These are phyloP conservation scores for Lasioglossum malachurum DNA, from an alignment of 2,888 invertebrate genomes.

Conservation along the genomic window DNA sequence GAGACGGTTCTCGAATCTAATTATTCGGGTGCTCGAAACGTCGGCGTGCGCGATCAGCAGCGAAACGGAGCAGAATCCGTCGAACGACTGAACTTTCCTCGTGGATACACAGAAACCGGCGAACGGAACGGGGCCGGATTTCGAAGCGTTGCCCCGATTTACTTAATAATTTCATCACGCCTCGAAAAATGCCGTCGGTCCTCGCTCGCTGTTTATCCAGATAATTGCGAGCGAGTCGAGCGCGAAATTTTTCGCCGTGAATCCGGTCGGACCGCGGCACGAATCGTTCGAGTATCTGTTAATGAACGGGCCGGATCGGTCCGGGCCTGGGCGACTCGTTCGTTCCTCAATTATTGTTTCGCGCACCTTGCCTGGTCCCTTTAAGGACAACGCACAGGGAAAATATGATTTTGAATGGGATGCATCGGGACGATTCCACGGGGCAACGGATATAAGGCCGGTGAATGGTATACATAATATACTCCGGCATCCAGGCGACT, in stretches of 20 bases:
- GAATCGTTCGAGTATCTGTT: slow-evolving; percentile 31
- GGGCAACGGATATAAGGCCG: slow-evolving; percentile 66
- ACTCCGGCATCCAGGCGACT: slow-evolving; percentile 77
- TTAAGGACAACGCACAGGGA: slow-evolving; percentile 50
- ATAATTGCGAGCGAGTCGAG: slow-evolving; percentile 39
- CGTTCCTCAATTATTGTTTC: slow-evolving; percentile 51
- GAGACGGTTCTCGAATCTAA: background rate
- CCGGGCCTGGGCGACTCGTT: slow-evolving; percentile 23
- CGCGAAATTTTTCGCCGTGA: slow-evolving; percentile 27
- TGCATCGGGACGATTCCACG: slow-evolving; percentile 70
- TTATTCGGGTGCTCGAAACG: slow-evolving; percentile 2
- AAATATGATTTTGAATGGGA: slow-evolving; percentile 80
- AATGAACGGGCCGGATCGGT: slow-evolving; percentile 25
- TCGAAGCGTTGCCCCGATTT: background rate
- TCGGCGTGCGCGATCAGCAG: background rate
- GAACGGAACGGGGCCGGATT: background rate
- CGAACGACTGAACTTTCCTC: slow-evolving; percentile 15
- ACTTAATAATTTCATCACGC: slow-evolving; percentile 6
- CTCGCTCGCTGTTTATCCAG: slow-evolving; percentile 1
- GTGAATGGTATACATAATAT: slow-evolving; percentile 78
- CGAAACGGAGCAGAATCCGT: slow-evolving; percentile 12
- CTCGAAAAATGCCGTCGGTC: background rate
- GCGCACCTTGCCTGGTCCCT: background rate
- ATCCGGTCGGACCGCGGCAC: background rate
- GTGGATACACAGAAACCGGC: background rate